Evolutionary conservation across 2,113 vertebrate species (phyloP).

Genomic region (Pluvianellus socialis): DNA sequence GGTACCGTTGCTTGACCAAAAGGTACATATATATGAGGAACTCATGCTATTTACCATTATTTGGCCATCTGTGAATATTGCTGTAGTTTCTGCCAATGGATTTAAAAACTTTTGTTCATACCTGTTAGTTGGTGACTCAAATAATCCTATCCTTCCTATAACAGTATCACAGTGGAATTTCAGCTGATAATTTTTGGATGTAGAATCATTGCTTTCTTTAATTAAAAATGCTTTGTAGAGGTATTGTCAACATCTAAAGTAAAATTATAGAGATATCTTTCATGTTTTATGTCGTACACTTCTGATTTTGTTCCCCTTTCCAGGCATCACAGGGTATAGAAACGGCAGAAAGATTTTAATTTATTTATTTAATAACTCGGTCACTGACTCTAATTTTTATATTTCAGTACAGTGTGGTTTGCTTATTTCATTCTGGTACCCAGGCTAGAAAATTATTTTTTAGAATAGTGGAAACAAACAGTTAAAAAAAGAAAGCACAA

Average conservation of each 20-base stretch:
- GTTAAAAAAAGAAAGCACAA: conserved; percentile 62
- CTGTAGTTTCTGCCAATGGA: conserved; percentile 26
- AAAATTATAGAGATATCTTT: not conserved
- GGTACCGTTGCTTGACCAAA: not conserved
- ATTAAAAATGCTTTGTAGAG: not conserved
- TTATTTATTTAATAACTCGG: not conserved
- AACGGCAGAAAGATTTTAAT: not conserved
- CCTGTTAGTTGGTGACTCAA: not conserved
- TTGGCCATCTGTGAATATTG: not conserved
- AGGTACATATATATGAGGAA: not conserved
- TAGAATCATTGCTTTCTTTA: not conserved
- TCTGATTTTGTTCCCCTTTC: not conserved
- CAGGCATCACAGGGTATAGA: not conserved
- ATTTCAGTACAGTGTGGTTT: not conserved
- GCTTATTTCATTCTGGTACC: not conserved
- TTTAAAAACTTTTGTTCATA: conserved; percentile 1
- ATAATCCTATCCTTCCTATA: not conserved
- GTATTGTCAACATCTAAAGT: not conserved
- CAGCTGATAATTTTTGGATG: not conserved
- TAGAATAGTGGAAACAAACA: conserved; percentile 22
- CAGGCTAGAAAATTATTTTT: not conserved
- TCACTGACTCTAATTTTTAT: not conserved
- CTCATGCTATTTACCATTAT: not conserved
- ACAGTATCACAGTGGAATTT: not conserved
- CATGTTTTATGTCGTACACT: not conserved